These are phyloP conservation scores for Teleiodes luculella DNA, from an alignment of 2,888 invertebrate genomes.

Conservation along the genomic window DNA sequence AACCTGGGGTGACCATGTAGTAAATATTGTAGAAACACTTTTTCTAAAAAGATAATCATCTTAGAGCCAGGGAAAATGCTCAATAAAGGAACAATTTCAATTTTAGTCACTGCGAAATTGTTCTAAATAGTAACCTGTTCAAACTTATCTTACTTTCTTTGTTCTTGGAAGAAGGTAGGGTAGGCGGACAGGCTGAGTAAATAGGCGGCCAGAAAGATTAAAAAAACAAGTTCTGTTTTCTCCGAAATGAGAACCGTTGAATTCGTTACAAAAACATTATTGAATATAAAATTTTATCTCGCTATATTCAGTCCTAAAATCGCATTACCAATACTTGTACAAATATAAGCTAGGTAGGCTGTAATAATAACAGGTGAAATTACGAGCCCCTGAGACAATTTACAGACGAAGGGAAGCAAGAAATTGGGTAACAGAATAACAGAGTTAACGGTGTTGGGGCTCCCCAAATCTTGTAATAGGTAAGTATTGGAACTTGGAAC, in stretches of 20 bases:
- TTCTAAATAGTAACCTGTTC: no score
- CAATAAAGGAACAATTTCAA: no score
- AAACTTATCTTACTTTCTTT: no score
- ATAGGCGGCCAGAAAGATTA: no score
- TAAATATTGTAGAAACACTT: no score
- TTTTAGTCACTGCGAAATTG: no score
- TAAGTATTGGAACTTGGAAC: background rate
- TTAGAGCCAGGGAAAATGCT: no score
- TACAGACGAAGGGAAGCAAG: conserved; percentile 36
- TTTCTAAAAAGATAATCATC: no score
- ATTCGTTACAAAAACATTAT: background rate
- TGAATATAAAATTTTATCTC: background rate
- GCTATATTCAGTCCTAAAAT: background rate
- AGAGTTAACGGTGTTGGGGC: conserved; percentile 37
- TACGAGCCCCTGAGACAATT: conserved; percentile 36
- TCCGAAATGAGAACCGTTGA: background rate
- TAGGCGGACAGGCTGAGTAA: no score
- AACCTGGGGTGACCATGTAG: no score
- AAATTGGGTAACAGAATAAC: conserved; percentile 39
- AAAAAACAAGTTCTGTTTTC: background rate
- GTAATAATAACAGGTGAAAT: conserved; percentile 14
- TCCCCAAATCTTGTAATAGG: conserved; percentile 33
- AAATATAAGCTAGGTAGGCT: conserved; percentile 7
- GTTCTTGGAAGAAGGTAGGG: no score
- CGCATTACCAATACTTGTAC: background rate